Percentiles rank a stretch among this genome's conserved stretches.
Evolutionary conservation across 2,797 vertebrate genomes (phyloP).

Genomic region (Clamator glandarius): DNA sequence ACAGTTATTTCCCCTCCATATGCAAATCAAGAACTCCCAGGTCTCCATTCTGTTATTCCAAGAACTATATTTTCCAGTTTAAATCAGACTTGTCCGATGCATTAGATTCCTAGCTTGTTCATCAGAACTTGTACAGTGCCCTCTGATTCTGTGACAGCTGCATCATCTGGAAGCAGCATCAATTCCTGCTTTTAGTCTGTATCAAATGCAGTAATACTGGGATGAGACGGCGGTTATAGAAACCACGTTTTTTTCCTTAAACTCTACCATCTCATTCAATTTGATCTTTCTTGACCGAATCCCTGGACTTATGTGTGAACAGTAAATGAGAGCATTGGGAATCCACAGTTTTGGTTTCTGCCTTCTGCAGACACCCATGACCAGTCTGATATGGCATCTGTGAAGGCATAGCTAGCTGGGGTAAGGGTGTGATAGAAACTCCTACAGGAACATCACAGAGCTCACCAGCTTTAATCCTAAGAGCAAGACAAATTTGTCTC

Average conservation of each 20-base stretch:
- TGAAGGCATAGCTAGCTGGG: not conserved
- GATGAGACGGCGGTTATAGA: not conserved
- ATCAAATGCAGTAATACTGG: not conserved
- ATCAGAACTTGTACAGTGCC: not conserved
- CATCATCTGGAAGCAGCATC: not conserved
- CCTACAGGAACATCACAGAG: not conserved
- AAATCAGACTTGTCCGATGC: not conserved
- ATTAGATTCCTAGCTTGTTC: not conserved
- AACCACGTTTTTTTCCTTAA: not conserved
- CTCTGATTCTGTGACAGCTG: not conserved
- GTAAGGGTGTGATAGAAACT: not conserved
- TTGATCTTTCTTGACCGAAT: not conserved
- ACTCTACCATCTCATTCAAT: not conserved
- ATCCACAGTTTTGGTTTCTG: not conserved
- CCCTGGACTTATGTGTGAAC: not conserved
- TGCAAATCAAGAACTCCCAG: not conserved
- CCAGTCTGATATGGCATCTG: not conserved
- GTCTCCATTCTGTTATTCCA: not conserved
- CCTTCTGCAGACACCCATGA: not conserved
- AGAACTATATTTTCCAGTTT: not conserved
- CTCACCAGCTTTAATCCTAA: not conserved
- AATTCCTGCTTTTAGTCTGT: not conserved
- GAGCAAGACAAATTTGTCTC: not conserved
- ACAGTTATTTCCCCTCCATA: not conserved
- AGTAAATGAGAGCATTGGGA: not conserved